phyloP scores from a whole-genome alignment of 2,888 invertebrate genomes.

The Syrphus vitripennis region DNA sequence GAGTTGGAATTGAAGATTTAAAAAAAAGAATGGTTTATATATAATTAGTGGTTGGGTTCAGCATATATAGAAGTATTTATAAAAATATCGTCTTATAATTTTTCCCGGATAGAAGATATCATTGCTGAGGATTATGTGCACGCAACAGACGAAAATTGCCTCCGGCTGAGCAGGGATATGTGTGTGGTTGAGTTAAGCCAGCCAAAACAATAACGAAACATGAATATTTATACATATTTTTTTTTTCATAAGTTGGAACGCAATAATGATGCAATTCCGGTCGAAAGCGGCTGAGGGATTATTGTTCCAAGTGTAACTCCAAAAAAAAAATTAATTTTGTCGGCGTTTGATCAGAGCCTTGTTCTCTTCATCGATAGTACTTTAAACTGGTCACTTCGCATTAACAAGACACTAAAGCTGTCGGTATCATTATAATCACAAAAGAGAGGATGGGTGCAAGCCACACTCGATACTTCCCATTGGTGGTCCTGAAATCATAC shows the following conservation, averaged over 20 bases:
- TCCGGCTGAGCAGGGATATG: conserved; percentile 51
- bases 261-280: conserved; percentile 59
- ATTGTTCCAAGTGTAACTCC: background rate
- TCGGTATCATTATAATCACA: no score
- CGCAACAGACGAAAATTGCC: conserved; percentile 68
- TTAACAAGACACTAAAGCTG: no score
- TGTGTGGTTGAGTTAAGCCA: conserved; percentile 16
- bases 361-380: background rate
- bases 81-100: conserved; percentile 66
- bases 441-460: no score
- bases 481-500: no score
- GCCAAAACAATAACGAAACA: conserved; percentile 10
- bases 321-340: background rate
- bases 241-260: conserved; percentile 43
- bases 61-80: background rate
- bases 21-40: no score
- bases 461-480: no score
- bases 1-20: background rate
- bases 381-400: no score
- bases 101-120: conserved; percentile 68
- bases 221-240: conserved; percentile 28
- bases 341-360: background rate
- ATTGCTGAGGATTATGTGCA: conserved; percentile 69
- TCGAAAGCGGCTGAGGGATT: background rate
- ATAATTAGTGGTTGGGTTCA: conserved; percentile 65